Evolutionary conservation across 2,888 invertebrate genomes (phyloP).

Genomic region (Lypha dubia): DNA sequence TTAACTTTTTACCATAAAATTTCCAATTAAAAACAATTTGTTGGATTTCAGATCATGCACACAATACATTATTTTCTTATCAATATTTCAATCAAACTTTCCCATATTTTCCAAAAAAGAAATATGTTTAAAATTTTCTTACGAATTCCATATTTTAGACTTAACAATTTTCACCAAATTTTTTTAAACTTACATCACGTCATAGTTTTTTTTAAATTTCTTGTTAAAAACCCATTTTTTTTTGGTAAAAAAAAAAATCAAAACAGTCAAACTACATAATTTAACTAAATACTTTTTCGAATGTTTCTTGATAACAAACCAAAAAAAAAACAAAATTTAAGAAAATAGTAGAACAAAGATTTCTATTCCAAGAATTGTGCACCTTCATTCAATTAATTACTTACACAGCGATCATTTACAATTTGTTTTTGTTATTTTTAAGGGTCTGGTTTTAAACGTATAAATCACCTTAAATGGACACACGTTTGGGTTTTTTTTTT

Average conservation of each 20-base stretch:
- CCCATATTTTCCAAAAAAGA: background rate
- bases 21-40: slow-evolving; percentile 31
- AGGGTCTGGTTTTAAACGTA: slow-evolving; percentile 58
- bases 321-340: background rate
- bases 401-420: background rate
- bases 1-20: background rate
- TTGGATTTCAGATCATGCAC: slow-evolving; percentile 38
- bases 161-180: slow-evolving; percentile 3
- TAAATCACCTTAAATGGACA: slow-evolving; percentile 69
- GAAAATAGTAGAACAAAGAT: slow-evolving; percentile 31
- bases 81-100: background rate
- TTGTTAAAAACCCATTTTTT: slow-evolving; percentile 21
- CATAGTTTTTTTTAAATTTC: slow-evolving; percentile 13
- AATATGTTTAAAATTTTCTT: slow-evolving; percentile 26
- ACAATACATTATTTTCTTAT: slow-evolving; percentile 3
- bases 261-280: slow-evolving; percentile 52
- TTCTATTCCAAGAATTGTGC: slow-evolving; percentile 58
- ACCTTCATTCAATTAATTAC: slow-evolving; percentile 23
- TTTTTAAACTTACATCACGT: slow-evolving; percentile 45
- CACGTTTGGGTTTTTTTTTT: slow-evolving; percentile 34
- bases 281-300: slow-evolving; percentile 48
- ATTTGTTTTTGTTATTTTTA: slow-evolving; percentile 21
- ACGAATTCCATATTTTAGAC: slow-evolving; percentile 17
- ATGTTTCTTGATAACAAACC: background rate
- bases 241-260: slow-evolving; percentile 7